phyloP scores from a whole-genome alignment of 1,140 invertebrate genomes.

The Arctopsyche grandis region DNA sequence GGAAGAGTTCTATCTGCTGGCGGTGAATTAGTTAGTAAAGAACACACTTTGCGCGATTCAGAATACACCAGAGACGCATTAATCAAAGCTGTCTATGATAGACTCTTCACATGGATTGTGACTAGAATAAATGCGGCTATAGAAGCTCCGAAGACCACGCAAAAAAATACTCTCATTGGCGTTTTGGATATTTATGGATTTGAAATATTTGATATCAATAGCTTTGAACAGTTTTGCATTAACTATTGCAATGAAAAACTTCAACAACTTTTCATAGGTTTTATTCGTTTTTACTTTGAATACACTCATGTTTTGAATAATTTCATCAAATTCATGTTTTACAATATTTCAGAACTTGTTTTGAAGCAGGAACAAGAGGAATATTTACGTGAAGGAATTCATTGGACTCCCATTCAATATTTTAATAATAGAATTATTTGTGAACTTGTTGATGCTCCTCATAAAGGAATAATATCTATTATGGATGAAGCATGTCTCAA shows the following conservation, averaged over 20 bases:
- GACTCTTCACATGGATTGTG: conserved; percentile 94
- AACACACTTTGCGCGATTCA: conserved; percentile 85
- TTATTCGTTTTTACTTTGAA: conserved; percentile 53
- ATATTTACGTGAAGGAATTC: conserved; percentile 91
- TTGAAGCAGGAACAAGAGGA: conserved; percentile 97
- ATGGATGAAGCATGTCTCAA: conserved; percentile 95
- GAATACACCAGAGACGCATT: conserved; percentile 93
- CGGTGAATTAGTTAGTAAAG: conserved; percentile 94
- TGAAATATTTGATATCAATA: conserved; percentile 95
- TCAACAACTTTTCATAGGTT: conserved; percentile 95
- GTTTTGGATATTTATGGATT: conserved; percentile 98
- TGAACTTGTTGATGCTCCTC: conserved; percentile 89
- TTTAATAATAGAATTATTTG: conserved; percentile 95
- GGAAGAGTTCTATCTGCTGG: conserved; percentile 91
- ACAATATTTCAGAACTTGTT: conserved; percentile 79
- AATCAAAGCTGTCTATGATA: conserved; percentile 93
- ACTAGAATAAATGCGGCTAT: conserved; percentile 86
- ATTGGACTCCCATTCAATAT: conserved; percentile 90
- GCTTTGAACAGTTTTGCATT: conserved; percentile 95
- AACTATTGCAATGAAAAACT: conserved; percentile 98
- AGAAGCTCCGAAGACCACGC: conserved; percentile 71
- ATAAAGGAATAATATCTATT: conserved; percentile 91
- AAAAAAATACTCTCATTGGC: conserved; percentile 88
- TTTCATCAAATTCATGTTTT: conserved; percentile 29
- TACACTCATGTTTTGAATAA: neutral